These are phyloP conservation scores for Petrocephalus sullivani DNA, from an alignment of 2,797 vertebrate species.

Conservation along the genomic window DNA sequence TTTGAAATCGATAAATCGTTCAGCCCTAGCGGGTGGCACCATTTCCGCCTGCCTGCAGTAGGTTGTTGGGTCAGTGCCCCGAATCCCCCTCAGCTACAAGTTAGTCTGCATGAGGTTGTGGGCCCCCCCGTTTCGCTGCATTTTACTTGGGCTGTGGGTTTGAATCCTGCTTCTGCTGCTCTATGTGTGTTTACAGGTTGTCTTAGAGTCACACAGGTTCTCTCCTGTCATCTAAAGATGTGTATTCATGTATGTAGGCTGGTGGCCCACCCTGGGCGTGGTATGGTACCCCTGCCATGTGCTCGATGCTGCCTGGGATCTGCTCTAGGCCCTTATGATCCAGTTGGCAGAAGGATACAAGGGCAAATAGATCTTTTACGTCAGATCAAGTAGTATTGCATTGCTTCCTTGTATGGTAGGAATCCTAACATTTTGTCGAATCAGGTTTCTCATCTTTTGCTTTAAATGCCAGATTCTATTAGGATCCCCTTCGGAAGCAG, in stretches of 20 bases:
- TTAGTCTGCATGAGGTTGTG: too few species aligned
- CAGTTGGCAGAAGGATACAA: background rate
- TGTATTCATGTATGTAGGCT: background rate
- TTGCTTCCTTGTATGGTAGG: background rate
- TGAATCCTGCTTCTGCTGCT: background rate
- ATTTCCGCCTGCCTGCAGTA: too few species aligned
- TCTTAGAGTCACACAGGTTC: background rate
- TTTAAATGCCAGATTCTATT: constrained; percentile 68
- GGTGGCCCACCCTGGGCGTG: background rate
- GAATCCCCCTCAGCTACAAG: too few species aligned
- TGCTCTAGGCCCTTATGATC: background rate
- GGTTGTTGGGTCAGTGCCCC: too few species aligned
- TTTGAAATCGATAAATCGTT: too few species aligned
- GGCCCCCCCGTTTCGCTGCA: too few species aligned
- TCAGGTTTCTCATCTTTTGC: constrained; percentile 22
- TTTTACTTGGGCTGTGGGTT: background rate
- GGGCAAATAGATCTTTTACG: background rate
- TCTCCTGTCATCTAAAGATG: background rate
- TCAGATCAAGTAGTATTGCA: background rate
- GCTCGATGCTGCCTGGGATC: background rate
- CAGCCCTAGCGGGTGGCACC: too few species aligned
- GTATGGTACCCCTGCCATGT: background rate
- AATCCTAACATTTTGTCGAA: background rate
- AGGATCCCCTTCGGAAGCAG: constrained; percentile 79
- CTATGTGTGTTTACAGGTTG: background rate